Conservation (phyloP, 2,888 invertebrate species). For the Ormyrus thymus region DNA sequence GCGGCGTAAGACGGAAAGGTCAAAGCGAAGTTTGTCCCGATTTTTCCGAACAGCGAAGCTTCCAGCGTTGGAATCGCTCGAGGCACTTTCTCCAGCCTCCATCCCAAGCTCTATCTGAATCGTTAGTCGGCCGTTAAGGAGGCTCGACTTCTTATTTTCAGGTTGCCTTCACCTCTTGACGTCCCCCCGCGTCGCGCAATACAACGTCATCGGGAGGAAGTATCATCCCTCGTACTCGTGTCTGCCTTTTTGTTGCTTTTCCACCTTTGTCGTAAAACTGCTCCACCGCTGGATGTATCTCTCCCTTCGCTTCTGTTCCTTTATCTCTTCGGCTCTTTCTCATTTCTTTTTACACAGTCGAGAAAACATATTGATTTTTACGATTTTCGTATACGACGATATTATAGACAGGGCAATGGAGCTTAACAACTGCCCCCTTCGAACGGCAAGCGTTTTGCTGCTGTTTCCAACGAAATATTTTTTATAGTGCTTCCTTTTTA, state of each 20-base stretch:
- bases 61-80: slow-evolving; percentile 28
- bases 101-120: slow-evolving; percentile 36
- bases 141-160: slow-evolving; percentile 49
- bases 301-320: slow-evolving; percentile 4
- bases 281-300: slow-evolving; percentile 4
- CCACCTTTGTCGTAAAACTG: slow-evolving; percentile 23
- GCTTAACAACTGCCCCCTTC: slow-evolving; percentile 3
- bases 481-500: too few species aligned
- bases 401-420: background rate
- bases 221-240: background rate
- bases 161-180: slow-evolving; percentile 11
- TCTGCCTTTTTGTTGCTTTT: background rate
- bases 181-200: slow-evolving; percentile 22
- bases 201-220: slow-evolving; percentile 24
- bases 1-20: background rate
- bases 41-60: slow-evolving; percentile 10
- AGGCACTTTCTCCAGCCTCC: slow-evolving; percentile 14
- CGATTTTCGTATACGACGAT: slow-evolving; percentile 22
- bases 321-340: background rate
- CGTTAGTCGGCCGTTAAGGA: slow-evolving; percentile 49
- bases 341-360: slow-evolving; percentile 21
- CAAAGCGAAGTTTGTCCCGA: slow-evolving; percentile 29
- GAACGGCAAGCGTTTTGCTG: slow-evolving; percentile 19
- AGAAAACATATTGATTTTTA: slow-evolving; percentile 45
- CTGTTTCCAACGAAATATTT: slow-evolving; percentile 1